These are phyloP conservation scores for Sussaba pulchella DNA, from an alignment of 2,888 invertebrate genomes.

Conservation along the genomic window DNA sequence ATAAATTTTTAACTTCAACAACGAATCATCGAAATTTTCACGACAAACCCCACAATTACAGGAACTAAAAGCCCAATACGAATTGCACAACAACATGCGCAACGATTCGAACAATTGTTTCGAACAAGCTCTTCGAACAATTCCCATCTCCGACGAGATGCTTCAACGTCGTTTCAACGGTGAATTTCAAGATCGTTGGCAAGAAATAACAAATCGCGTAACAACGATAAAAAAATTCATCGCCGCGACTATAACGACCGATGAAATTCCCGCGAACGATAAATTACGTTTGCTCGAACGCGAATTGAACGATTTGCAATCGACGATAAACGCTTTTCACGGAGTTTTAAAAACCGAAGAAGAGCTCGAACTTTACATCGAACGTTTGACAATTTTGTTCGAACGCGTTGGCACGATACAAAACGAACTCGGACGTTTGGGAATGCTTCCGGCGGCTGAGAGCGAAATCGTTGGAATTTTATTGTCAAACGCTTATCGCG, in stretches of 20 bases:
- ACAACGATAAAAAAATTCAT: conserved; percentile 89
- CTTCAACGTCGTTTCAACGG: conserved; percentile 92
- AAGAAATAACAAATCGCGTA: conserved; percentile 87
- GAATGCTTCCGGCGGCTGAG: conserved; percentile 90
- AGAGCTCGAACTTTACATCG: conserved; percentile 92
- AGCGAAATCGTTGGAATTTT: conserved; percentile 92
- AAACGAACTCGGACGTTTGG: conserved; percentile 91
- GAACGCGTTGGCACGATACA: conserved; percentile 91
- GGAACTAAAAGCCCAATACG: conserved; percentile 94
- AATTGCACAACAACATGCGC: conserved; percentile 91
- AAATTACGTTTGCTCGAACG: conserved; percentile 91
- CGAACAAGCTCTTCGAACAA: conserved; percentile 91
- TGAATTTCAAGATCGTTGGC: conserved; percentile 92
- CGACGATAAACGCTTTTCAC: conserved; percentile 89
- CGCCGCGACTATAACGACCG: conserved; percentile 89
- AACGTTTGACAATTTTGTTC: conserved; percentile 91
- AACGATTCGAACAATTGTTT: conserved; percentile 90
- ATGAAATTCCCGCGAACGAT: conserved; percentile 90
- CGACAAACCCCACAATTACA: too few relatives aligned
- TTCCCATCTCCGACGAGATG: conserved; percentile 94
- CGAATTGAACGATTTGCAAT: conserved; percentile 90
- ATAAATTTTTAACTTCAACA: too few relatives aligned
- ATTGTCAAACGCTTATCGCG: conserved; percentile 88
- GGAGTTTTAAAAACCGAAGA: conserved; percentile 94
- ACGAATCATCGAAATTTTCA: too few relatives aligned